These are phyloP conservation scores for Eupeodes latifasciatus DNA, from an alignment of 2,888 invertebrate genomes.

Conservation along the genomic window DNA sequence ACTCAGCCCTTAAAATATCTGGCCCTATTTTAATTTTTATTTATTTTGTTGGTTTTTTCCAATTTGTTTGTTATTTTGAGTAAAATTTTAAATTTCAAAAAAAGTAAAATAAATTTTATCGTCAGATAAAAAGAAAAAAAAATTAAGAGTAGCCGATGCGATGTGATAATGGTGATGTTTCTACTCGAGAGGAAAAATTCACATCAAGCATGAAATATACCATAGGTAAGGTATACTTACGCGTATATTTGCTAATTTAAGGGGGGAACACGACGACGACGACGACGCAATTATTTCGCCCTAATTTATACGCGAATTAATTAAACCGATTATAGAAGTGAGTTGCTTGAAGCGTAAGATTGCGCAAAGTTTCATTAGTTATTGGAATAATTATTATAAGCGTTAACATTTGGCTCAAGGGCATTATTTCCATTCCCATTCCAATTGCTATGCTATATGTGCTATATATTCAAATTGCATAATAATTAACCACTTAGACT, in stretches of 20 bases:
- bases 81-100: background rate
- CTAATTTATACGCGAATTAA: constrained; percentile 47
- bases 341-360: constrained; percentile 43
- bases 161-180: background rate
- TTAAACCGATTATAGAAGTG: constrained; percentile 48
- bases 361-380: constrained; percentile 55
- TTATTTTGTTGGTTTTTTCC: background rate
- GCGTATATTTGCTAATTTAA: background rate
- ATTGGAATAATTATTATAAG: constrained; percentile 59
- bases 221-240: background rate
- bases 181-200: background rate
- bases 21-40: constrained; percentile 38
- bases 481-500: constrained; percentile 28
- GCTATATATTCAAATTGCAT: constrained; percentile 35
- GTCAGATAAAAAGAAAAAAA: background rate
- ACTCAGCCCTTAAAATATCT: constrained; percentile 51
- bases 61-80: background rate
- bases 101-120: background rate
- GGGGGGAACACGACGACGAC: background rate
- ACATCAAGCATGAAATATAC: constrained; percentile 22
- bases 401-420: constrained; percentile 39
- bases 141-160: too few relatives aligned
- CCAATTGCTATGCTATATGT: background rate
- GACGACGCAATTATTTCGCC: constrained; percentile 10
- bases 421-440: constrained; percentile 11